Conservation (phyloP, 1,140 invertebrate species). For the Drosophila sechellia region DNA sequence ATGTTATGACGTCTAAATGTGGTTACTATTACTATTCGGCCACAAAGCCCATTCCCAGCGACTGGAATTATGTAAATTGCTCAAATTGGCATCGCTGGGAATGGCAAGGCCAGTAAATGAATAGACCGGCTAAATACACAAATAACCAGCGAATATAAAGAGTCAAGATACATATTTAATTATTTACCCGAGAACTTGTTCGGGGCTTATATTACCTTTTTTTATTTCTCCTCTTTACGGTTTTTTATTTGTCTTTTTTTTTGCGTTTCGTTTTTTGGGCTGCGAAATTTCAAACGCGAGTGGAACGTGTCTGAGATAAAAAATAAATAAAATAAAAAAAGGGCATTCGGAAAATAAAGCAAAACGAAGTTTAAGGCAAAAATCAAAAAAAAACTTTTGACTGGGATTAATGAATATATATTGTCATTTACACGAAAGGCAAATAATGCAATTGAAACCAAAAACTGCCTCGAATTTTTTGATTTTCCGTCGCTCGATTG, state of each 20-base stretch:
- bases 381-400: slow-evolving; percentile 18
- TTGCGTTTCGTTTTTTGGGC: slow-evolving; percentile 19
- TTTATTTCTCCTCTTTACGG: slow-evolving; percentile 3
- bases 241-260: slow-evolving; percentile 1
- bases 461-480: slow-evolving; percentile 6
- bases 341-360: slow-evolving; percentile 25
- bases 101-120: slow-evolving; percentile 44
- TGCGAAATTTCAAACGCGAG: slow-evolving; percentile 41
- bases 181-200: slow-evolving; percentile 76
- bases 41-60: slow-evolving; percentile 33
- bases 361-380: slow-evolving; percentile 28
- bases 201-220: slow-evolving; percentile 47
- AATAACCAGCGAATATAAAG: slow-evolving; percentile 59
- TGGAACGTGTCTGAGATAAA: slow-evolving; percentile 46
- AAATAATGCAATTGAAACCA: background rate
- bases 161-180: slow-evolving; percentile 56
- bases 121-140: slow-evolving; percentile 45
- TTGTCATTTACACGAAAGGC: slow-evolving; percentile 17
- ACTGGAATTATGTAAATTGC: slow-evolving; percentile 70
- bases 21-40: slow-evolving; percentile 34
- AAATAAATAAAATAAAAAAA: slow-evolving; percentile 29
- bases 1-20: slow-evolving; percentile 17
- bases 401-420: slow-evolving; percentile 14
- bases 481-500: slow-evolving; percentile 16
- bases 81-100: slow-evolving; percentile 52